Base-by-base conservation (phyloP, 64 coral and sea anemone species). In the Acropora tenuis region DNA sequence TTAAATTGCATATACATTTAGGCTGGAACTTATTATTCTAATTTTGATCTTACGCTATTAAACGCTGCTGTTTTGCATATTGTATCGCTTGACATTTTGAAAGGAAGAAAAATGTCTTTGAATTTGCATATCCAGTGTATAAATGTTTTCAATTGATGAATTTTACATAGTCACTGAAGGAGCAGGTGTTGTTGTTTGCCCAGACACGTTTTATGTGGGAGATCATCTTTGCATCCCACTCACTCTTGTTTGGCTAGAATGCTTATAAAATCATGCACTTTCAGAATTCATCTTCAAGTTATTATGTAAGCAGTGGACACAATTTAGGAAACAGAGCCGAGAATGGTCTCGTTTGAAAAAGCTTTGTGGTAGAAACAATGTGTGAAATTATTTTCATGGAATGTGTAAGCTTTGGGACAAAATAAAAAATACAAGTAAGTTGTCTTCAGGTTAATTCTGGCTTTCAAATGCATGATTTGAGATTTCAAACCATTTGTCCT, bases 351-450 rank as follows among this genome's bases (percentile, higher is more conserved):
- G 30, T 30, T 41, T 66, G 10, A 43, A 7, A 19, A 69, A 7
- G 5, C 10, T 55, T 19, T 85, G 13, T 71, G n/a, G 4, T 0
- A 30, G 49, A 18, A 42, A 78, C 4, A 49, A 46, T 48, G 47
- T 71, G 44, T n/a, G 65, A 85, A 49, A 46, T 8, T 16, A 75
- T 40, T 44, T 16, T 48, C 7, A 6, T 85, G 47, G 66, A n/a
- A 85, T 85, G 82, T 85, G 82, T 45, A 71, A 71, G 82, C 47
- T 85, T 47, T 85, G 82, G 82, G 9, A 48, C 16, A 41, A 71
- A 48, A 1, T 68, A 10, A 85, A 71, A 5, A 48, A n/a, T 50
- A n/a, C 17, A 50, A 85, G 82, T 85, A 85, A 85, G 82, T 85
- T 2, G 19, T 30, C 68, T 30, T 20, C 17, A 40, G 19, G 8